Evolutionary conservation across 2,113 vertebrate genomes (phyloP).

Genomic region (Pollachius pollachius): DNA sequence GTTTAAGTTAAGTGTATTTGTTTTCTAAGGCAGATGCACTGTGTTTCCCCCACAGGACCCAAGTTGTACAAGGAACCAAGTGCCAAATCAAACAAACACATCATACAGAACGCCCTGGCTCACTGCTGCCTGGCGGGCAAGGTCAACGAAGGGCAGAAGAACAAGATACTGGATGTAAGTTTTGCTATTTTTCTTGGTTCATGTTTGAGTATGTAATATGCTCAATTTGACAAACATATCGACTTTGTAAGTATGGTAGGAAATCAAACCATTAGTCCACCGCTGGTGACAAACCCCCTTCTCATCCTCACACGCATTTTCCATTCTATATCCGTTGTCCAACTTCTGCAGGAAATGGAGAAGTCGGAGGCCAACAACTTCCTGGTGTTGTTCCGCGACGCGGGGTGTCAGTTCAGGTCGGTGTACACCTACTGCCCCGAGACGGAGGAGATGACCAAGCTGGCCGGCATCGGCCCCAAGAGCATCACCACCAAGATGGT

Average conservation of each 20-base stretch:
- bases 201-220: neutral
- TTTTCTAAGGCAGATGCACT: conserved; percentile 27
- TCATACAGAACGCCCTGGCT: conserved; percentile 95
- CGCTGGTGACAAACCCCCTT: neutral
- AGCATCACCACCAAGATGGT: conserved; percentile 94
- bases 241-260: too few relatives aligned
- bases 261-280: neutral
- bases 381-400: conserved; percentile 93
- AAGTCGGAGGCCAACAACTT: conserved; percentile 96
- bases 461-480: conserved; percentile 91
- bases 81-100: conserved; percentile 98
- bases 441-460: conserved; percentile 88
- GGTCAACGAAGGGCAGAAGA: conserved; percentile 98
- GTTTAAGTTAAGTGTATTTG: neutral
- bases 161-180: conserved; percentile 94
- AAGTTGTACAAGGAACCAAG: conserved; percentile 98
- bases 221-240: too few relatives aligned
- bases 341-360: conserved; percentile 89
- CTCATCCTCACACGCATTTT: neutral
- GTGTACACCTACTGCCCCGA: conserved; percentile 93
- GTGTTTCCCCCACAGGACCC: conserved; percentile 77
- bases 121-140: conserved; percentile 97
- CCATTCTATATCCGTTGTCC: neutral
- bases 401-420: conserved; percentile 94
- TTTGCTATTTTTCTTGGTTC: neutral